Conservation (phyloP, 1,140 invertebrate species). For the Popillia japonica region DNA sequence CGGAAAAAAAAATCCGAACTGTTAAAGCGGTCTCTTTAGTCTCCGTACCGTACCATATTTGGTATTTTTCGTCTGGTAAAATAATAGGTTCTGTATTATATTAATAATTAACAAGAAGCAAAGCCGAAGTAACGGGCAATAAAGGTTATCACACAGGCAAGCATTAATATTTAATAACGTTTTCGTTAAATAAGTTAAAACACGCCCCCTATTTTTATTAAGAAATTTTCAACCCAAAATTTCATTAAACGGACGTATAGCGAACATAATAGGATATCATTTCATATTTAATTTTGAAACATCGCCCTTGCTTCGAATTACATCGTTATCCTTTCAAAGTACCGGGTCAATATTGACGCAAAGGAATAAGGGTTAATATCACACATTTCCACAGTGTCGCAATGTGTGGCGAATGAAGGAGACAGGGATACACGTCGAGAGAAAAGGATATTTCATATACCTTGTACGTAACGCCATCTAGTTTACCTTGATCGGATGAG, state of each 20-base stretch:
- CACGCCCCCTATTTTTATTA: background rate
- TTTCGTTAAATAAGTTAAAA: slow-evolving; percentile 19
- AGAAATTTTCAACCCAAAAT: slow-evolving; percentile 17
- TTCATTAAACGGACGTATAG: slow-evolving; percentile 22
- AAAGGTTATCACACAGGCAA: too few species aligned
- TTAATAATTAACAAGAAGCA: too few species aligned
- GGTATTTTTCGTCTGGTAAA: too few species aligned
- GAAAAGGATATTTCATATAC: slow-evolving; percentile 9
- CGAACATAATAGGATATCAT: slow-evolving; percentile 22
- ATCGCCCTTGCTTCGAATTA: slow-evolving; percentile 31
- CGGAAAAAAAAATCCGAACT: too few species aligned
- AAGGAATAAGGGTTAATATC: slow-evolving; percentile 32
- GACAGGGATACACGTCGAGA: background rate
- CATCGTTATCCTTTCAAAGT: slow-evolving; percentile 31
- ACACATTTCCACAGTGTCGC: slow-evolving; percentile 16
- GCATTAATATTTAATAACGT: too few species aligned
- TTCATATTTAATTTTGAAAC: slow-evolving; percentile 32
- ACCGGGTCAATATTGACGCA: slow-evolving; percentile 26
- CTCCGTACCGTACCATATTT: too few species aligned
- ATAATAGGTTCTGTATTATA: too few species aligned
- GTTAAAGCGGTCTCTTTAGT: too few species aligned
- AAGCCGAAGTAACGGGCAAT: too few species aligned
- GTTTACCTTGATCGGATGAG: background rate
- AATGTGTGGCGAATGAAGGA: slow-evolving; percentile 7
- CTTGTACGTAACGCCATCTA: slow-evolving; percentile 22